Evolutionary conservation across 2,888 invertebrate genomes (phyloP).

Genomic region (Netelia fuscicornis): DNA sequence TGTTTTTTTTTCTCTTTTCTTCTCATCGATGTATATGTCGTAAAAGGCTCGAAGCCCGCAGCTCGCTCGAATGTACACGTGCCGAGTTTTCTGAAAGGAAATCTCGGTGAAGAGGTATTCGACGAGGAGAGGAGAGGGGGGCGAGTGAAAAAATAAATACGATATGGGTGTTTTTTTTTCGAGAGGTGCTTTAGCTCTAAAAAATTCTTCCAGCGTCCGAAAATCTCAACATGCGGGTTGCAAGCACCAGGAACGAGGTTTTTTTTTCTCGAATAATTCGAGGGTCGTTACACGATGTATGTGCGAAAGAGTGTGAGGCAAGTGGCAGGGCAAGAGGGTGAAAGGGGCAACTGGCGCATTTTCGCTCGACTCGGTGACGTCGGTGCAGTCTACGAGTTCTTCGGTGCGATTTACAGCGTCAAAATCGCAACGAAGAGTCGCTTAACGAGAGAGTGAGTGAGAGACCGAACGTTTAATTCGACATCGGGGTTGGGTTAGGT

Average conservation of each 20-base stretch:
- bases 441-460: constrained; percentile 37
- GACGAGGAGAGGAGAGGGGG: neutral
- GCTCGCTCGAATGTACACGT: neutral
- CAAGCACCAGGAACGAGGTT: constrained; percentile 28
- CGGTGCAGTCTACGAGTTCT: constrained; percentile 47
- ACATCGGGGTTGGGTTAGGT: constrained; percentile 64
- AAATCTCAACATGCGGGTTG: constrained; percentile 27
- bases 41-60: neutral
- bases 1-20: neutral
- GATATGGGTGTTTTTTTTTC: neutral
- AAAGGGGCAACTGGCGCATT: constrained; percentile 15
- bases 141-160: neutral
- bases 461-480: constrained; percentile 46
- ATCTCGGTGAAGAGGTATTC: neutral
- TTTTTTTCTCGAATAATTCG: constrained; percentile 43
- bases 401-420: constrained; percentile 60
- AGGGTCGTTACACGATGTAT: constrained; percentile 38
- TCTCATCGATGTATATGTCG: neutral
- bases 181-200: constrained; percentile 14
- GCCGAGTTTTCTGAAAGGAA: constrained; percentile 7
- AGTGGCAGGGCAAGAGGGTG: neutral
- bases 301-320: constrained; percentile 3
- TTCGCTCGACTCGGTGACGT: constrained; percentile 21
- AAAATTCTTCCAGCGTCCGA: constrained; percentile 49
- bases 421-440: constrained; percentile 51